phyloP scores from a whole-genome alignment of 2,888 invertebrate species.

The Mythimna pallens region DNA sequence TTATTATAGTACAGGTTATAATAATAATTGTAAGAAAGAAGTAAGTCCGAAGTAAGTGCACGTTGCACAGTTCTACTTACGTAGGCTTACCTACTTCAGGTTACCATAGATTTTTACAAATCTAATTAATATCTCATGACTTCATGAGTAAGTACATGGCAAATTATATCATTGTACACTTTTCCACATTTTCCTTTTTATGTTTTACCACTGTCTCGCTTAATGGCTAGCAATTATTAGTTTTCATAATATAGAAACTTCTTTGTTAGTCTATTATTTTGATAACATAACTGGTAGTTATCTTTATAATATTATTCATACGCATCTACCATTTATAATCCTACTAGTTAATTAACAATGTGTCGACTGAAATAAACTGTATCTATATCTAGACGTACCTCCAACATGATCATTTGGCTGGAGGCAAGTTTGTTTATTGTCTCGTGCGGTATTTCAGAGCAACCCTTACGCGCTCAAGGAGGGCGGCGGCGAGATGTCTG shows the following conservation, averaged over 20 bases:
- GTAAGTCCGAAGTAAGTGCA: too few relatives aligned
- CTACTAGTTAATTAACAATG: conserved; percentile 23
- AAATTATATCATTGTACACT: too few relatives aligned
- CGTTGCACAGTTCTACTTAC: too few relatives aligned
- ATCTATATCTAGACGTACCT: conserved; percentile 36
- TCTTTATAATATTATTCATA: neutral
- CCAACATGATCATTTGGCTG: conserved; percentile 48
- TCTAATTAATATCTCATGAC: too few relatives aligned
- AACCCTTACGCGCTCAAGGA: conserved; percentile 97
- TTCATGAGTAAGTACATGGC: too few relatives aligned
- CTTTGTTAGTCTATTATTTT: neutral
- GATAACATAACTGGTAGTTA: too few relatives aligned
- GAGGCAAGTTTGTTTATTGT: conserved; percentile 74
- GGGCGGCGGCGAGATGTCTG: conserved; percentile 96
- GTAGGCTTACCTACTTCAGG: too few relatives aligned
- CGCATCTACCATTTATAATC: neutral
- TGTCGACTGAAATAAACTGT: conserved; percentile 58
- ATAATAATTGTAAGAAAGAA: too few relatives aligned
- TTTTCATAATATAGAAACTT: neutral
- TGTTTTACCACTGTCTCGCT: neutral
- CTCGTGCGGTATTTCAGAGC: conserved; percentile 92
- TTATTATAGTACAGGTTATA: too few relatives aligned
- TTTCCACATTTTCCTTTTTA: neutral
- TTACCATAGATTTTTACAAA: too few relatives aligned
- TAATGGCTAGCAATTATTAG: neutral